Base-by-base conservation (phyloP, 1,140 invertebrate species). In the Drosophila nannoptera region DNA sequence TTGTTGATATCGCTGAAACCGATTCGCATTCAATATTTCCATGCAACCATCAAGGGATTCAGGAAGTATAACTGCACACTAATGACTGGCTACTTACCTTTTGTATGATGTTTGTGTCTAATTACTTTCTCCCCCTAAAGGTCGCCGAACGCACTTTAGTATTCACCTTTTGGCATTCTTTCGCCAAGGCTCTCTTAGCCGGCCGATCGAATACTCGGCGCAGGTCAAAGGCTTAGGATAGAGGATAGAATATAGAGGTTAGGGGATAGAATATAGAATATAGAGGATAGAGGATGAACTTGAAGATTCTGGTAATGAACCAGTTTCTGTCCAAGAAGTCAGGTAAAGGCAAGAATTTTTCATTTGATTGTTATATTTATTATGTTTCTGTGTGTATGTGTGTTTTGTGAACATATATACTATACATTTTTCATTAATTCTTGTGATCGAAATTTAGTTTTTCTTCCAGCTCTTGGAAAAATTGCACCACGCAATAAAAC, bases 341-440 rank as follows among this genome's bases (percentile, higher is more conserved):
- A 22, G 22, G 22, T 22, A 5, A 43, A 43, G 9, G 7, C 7
- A 14, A 8, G 12, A 4, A 12, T 9, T 50, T 50, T 11, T 1
- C 7, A 35, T 52, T 35, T 33, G 29, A 52, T 52, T 35, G 32
- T 50, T 52, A 52, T 50, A 33, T 50, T 50, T 50, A 50, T 33
- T 50, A 32, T 50, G 11, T 50, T 7, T 14, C 8, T 33, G 9
- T 49, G 0, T 32, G 29, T 11, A 2, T 16, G 12, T 52, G 31
- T 36, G 11, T 33, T 31, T n/a, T 33, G 12, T 22, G 16, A 45
- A 45, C 16, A 45, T 45, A 45, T 45, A 45, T 14, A 7, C 14
- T 22, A 22, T 22, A 22, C 14, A 22, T 16, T 12, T 49, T 32
- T 52, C 12, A 9, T 50, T 50, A 4, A n/a, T 50, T 7, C 12